Evolutionary conservation across 2,888 invertebrate species (phyloP).

Genomic region (Ypsolopha scabrella): DNA sequence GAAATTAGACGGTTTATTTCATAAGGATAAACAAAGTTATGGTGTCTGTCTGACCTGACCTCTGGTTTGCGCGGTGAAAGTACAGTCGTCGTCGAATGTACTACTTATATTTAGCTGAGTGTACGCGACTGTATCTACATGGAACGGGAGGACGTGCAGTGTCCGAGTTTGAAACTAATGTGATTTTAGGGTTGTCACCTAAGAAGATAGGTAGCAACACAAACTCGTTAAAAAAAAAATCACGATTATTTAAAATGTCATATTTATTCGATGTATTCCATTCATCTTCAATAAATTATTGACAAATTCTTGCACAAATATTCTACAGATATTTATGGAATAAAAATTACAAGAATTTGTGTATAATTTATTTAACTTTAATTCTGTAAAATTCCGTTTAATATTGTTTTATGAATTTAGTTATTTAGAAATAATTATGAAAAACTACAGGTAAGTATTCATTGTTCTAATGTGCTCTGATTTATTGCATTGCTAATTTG

Average conservation of each 20-base stretch:
- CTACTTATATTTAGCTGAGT: not conserved
- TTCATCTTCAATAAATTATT: too few species aligned
- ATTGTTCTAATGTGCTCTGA: not conserved
- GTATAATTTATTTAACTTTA: too few species aligned
- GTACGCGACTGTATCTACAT: conserved; percentile 2
- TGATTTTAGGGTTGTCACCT: conserved; percentile 30
- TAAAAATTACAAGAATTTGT: too few species aligned
- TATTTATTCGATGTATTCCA: too few species aligned
- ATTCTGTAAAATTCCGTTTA: not conserved
- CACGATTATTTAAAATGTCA: too few species aligned
- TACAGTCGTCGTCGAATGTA: too few species aligned
- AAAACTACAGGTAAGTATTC: not conserved
- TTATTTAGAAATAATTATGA: not conserved
- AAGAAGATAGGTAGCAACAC: not conserved
- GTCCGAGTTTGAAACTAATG: conserved; percentile 53
- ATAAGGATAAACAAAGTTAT: not conserved
- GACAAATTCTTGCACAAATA: too few species aligned
- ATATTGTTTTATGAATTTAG: not conserved
- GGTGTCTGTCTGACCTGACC: not conserved
- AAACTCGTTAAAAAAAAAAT: not conserved
- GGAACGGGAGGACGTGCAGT: conserved; percentile 13
- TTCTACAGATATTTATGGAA: too few species aligned
- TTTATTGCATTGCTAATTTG: not conserved
- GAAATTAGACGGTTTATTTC: not conserved
- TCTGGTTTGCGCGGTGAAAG: not conserved